Evolutionary conservation across 2,797 vertebrate genomes (phyloP).

Genomic region (Sphaeramia orbicularis): DNA sequence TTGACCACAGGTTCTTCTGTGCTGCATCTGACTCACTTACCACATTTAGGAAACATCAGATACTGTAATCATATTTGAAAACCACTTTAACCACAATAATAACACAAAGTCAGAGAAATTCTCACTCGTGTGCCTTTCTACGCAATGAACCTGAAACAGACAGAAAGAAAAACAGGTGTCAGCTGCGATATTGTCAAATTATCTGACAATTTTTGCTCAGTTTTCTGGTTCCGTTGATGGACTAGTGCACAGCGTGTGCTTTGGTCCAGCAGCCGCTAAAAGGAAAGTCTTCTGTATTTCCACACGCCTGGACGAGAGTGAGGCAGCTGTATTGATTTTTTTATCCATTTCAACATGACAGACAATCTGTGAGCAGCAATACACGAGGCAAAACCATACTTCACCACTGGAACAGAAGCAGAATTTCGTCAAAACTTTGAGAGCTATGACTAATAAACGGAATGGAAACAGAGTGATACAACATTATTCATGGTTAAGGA

Average conservation of each 20-base stretch:
- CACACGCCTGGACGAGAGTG: not conserved
- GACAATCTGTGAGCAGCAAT: not conserved
- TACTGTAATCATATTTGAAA: constrained; percentile 66
- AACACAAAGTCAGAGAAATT: constrained; percentile 50
- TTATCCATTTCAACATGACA: not conserved
- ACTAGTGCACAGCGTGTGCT: not conserved
- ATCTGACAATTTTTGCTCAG: not conserved
- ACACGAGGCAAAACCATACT: too few species aligned
- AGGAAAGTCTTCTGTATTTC: not conserved
- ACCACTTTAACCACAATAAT: constrained; percentile 67
- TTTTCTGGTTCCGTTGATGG: not conserved
- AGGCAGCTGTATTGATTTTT: not conserved
- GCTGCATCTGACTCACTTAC: constrained; percentile 57
- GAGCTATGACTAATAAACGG: not conserved
- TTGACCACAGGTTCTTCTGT: constrained; percentile 60
- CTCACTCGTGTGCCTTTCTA: constrained; percentile 15
- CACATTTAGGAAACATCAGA: constrained; percentile 58
- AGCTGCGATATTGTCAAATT: not conserved
- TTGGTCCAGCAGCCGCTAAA: not conserved
- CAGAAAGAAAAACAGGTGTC: not conserved
- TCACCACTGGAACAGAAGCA: not conserved
- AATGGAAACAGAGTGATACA: not conserved
- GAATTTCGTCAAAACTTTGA: not conserved
- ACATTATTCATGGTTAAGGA: not conserved
- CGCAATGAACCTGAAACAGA: constrained; percentile 25